Base-by-base conservation (phyloP, 2,888 invertebrate genomes). In the Phortica okadai region DNA sequence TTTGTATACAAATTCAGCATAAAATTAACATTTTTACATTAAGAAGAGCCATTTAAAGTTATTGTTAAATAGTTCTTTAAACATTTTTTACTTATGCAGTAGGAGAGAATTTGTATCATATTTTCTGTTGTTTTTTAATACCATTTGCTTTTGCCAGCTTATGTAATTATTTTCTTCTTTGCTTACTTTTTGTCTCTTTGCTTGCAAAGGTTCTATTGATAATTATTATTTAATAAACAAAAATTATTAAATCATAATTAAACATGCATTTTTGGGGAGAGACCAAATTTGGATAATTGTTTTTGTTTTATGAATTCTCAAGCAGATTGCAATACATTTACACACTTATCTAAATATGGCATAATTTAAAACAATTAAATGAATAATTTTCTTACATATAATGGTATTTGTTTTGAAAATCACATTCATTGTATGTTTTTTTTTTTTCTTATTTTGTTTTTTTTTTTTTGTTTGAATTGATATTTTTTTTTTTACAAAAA, bases 371-470 rank as follows among this genome's bases (percentile, higher is more conserved):
- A 72, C 56, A 72, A 72, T 72, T 50, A 56, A 25, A 54, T 72
- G 56, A 54, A 56, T 54, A 56, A 25, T 72, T 72, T 56, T 72
- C 56, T 56, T 56, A 72, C 11, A 33, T 21, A 33, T 72, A 72
- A 66, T 56, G 70, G 80, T 78, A 84, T 83, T 70, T 82, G 81
- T 75, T 84, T 79, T 85, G 84, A 86, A 86, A 86, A 86, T 86
- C 85, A 86, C 85, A 86, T 87, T 87, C 87, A 86, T 86, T 85
- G 54, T 72, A 85, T 75, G 10, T 74, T 67, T 42, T 33, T 75
- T 64, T 64, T 54, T 50, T 21, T 62, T 83, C 77, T 82, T 82
- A 80, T 83, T 82, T 84, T 85, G 54, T 44, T 44, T 74, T 56
- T 67, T 67, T 41, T 66, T 67, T 73, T 74, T 67, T 42, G 10